phyloP scores from a whole-genome alignment of 2,888 invertebrate genomes.

The Stictocephala bisonia region DNA sequence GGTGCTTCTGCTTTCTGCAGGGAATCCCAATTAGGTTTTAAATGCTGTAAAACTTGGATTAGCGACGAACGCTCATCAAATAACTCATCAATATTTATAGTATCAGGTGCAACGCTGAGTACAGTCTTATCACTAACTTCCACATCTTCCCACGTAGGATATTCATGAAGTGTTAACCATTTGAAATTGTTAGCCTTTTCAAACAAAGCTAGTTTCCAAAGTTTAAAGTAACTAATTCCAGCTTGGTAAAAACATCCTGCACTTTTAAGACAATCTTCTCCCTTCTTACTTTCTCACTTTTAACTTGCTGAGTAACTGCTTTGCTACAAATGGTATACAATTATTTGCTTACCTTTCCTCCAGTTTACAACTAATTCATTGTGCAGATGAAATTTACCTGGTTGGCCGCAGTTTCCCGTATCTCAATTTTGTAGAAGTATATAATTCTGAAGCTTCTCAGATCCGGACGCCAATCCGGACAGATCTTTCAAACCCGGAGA shows the following conservation, averaged over 20 bases:
- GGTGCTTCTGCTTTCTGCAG: not conserved
- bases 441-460: no score
- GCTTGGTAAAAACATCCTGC: not conserved
- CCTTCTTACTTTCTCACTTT: not conserved
- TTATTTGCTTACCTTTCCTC: not conserved
- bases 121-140: not conserved
- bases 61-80: constrained; percentile 16
- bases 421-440: no score
- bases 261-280: constrained; percentile 3
- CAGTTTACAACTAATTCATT: no score
- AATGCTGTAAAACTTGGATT: no score
- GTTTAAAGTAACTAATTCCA: not conserved
- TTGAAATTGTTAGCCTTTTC: not conserved
- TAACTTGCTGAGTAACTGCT: not conserved
- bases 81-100: not conserved
- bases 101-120: not conserved
- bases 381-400: no score
- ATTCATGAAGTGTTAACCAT: not conserved
- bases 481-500: no score
- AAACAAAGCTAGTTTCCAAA: not conserved
- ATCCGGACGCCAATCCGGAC: no score
- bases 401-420: no score
- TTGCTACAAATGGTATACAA: constrained; percentile 14
- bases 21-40: no score
- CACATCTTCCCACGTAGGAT: not conserved